Conservation (phyloP, 2,113 vertebrate species). For the Struthidea cinerea region DNA sequence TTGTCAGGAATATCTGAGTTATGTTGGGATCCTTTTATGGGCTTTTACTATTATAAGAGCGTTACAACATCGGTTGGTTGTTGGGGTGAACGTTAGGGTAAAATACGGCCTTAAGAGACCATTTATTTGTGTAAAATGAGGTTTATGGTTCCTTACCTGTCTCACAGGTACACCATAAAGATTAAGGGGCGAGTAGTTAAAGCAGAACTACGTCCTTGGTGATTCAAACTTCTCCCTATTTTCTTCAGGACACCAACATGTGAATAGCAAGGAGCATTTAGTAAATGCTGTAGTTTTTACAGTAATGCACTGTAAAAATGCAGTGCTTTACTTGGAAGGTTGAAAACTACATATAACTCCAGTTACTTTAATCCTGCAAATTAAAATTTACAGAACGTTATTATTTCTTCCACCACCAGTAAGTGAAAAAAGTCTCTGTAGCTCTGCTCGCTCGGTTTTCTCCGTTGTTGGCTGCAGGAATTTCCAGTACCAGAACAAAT, state of each 20-base stretch:
- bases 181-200: background rate
- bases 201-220: background rate
- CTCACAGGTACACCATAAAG: background rate
- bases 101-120: background rate
- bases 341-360: background rate
- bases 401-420: background rate
- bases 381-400: background rate
- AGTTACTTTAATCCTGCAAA: background rate
- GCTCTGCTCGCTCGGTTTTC: rapidly evolving
- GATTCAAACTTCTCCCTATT: background rate
- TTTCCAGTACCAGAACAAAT: background rate
- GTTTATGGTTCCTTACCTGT: background rate
- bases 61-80: background rate
- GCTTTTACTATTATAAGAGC: conserved; percentile 36
- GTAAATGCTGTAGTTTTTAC: too few species aligned
- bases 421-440: background rate
- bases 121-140: background rate
- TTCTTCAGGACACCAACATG: background rate
- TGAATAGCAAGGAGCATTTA: background rate
- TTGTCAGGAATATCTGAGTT: conserved; percentile 27
- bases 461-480: background rate
- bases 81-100: background rate
- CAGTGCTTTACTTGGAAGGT: background rate
- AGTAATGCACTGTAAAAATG: background rate
- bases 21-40: conserved; percentile 47